These are phyloP conservation scores for Coptotermes formosanus DNA, from an alignment of 1,140 invertebrate species.

Conservation along the genomic window DNA sequence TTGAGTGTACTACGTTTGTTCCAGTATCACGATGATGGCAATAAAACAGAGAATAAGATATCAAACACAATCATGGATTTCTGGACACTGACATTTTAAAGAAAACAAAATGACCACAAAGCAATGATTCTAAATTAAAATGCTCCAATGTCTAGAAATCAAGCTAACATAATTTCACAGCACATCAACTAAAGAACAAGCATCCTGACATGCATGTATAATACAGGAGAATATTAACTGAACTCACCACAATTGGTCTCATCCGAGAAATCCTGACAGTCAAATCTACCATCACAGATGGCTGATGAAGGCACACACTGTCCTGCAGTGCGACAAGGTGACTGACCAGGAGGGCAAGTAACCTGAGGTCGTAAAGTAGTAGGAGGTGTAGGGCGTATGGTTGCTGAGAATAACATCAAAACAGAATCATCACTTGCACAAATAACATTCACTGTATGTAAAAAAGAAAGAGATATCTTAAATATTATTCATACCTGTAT, in stretches of 20 bases:
- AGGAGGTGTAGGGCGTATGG: not conserved
- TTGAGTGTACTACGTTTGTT: too few relatives aligned
- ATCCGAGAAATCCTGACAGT: slow-evolving; percentile 74
- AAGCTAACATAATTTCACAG: too few relatives aligned
- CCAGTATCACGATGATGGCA: too few relatives aligned
- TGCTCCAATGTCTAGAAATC: too few relatives aligned
- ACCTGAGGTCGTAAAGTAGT: not conserved
- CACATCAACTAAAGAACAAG: not conserved
- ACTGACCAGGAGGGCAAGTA: slow-evolving; percentile 41
- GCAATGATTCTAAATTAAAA: too few relatives aligned
- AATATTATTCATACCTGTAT: too few relatives aligned
- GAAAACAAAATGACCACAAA: too few relatives aligned
- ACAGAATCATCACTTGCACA: not conserved
- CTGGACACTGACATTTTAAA: too few relatives aligned
- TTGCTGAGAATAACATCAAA: not conserved
- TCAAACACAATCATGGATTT: too few relatives aligned
- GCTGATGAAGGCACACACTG: slow-evolving; percentile 63
- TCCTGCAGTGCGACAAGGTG: slow-evolving; percentile 55
- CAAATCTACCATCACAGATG: slow-evolving; percentile 69
- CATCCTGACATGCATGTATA: not conserved
- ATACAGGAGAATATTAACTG: not conserved
- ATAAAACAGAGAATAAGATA: too few relatives aligned
- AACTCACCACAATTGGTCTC: slow-evolving; percentile 57
- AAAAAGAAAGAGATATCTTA: too few relatives aligned
- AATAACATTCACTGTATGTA: too few relatives aligned